A percentile compares a stretch with the other conserved stretches of the same genome.
phyloP scores from a whole-genome alignment of 2,888 invertebrate genomes.

The Agrotis exclamationis region DNA sequence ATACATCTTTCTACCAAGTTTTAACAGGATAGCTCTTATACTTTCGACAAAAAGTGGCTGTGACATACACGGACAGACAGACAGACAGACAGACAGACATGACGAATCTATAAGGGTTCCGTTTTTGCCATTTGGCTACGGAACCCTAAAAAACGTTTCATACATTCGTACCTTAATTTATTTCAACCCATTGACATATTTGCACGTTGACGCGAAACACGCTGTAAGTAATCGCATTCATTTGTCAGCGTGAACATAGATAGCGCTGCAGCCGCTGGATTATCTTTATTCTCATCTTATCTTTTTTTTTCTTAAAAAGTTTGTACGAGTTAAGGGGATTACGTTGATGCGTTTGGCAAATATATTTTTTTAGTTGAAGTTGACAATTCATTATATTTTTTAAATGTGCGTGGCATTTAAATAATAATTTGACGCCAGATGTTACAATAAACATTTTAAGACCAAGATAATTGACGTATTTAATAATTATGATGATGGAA shows the following conservation, averaged over 20 bases:
- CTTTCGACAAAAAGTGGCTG: too few relatives aligned
- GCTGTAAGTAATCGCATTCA: slow-evolving; percentile 76
- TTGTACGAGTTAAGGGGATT: slow-evolving; percentile 51
- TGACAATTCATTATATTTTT: slow-evolving; percentile 20
- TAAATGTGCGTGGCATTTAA: neutral
- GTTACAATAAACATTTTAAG: too few relatives aligned
- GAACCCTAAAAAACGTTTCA: neutral
- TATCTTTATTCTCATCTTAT: slow-evolving; percentile 72
- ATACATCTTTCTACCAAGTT: too few relatives aligned
- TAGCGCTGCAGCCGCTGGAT: slow-evolving; percentile 66
- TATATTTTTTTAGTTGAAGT: slow-evolving; percentile 32
- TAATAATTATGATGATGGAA: too few relatives aligned
- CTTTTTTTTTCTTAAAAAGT: slow-evolving; percentile 57
- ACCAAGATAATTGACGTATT: too few relatives aligned
- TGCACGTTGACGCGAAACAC: slow-evolving; percentile 67
- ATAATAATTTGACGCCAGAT: too few relatives aligned
- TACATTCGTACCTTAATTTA: neutral
- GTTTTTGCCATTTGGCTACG: too few relatives aligned
- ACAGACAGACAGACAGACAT: too few relatives aligned
- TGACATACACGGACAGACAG: too few relatives aligned
- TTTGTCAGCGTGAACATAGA: slow-evolving; percentile 71
- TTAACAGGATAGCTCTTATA: too few relatives aligned
- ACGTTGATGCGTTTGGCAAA: slow-evolving; percentile 42
- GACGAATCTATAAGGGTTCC: too few relatives aligned
- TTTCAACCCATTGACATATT: slow-evolving; percentile 48